Evolutionary conservation across 2,797 vertebrate species (phyloP).

Genomic region (Alfaro cultratus): DNA sequence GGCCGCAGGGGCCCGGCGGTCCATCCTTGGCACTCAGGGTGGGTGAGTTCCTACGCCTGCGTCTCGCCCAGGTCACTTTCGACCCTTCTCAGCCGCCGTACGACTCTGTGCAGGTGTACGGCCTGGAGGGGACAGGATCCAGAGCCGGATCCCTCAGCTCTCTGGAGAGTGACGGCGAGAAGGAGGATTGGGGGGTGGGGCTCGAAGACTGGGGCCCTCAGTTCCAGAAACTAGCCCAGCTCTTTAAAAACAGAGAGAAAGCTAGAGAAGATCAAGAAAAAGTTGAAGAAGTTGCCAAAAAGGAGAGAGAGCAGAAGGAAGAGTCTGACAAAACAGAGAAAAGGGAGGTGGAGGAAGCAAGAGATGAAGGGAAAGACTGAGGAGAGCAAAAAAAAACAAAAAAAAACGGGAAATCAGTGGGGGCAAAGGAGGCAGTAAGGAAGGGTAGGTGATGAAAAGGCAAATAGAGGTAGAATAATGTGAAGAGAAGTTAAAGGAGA

Average conservation of each 20-base stretch:
- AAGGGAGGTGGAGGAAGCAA: constrained; percentile 45
- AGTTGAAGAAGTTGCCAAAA: constrained; percentile 46
- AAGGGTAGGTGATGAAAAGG: constrained; percentile 73
- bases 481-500: constrained; percentile 77
- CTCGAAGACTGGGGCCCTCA: constrained; percentile 91
- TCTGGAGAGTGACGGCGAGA: constrained; percentile 85
- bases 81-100: constrained; percentile 90
- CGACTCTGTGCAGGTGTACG: constrained; percentile 93
- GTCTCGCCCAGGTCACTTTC: constrained; percentile 88
- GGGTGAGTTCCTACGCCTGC: constrained; percentile 85
- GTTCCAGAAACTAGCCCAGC: constrained; percentile 88
- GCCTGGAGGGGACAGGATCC: constrained; percentile 91
- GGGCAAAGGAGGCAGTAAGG: constrained; percentile 58
- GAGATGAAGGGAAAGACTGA: constrained; percentile 62
- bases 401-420: constrained; percentile 48
- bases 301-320: constrained; percentile 50
- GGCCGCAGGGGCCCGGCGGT: constrained; percentile 58
- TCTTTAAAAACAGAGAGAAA: constrained; percentile 84
- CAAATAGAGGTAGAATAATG: constrained; percentile 72
- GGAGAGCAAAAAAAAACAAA: constrained; percentile 19
- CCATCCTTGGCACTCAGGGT: constrained; percentile 85
- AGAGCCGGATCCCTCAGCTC: constrained; percentile 90
- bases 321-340: constrained; percentile 49
- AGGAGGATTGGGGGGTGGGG: constrained; percentile 82
- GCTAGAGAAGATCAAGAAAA: constrained; percentile 71